Conservation (phyloP, 2,113 vertebrate species). For the Platichthys flesus region DNA sequence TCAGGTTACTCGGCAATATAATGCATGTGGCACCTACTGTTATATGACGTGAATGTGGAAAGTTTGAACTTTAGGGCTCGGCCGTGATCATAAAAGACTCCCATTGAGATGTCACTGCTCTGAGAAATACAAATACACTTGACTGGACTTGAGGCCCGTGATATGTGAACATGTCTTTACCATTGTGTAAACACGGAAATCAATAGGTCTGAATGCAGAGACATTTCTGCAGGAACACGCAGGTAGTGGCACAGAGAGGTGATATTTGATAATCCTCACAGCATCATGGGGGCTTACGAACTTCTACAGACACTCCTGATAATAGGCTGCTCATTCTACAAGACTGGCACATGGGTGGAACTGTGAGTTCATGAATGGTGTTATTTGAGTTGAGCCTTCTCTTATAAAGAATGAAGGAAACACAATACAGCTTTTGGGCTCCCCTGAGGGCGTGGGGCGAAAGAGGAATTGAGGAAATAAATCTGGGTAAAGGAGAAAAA, state of each 20-base stretch:
- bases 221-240: slow-evolving; percentile 11
- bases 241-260: neutral
- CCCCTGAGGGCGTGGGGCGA: neutral
- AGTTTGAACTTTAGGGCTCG: neutral
- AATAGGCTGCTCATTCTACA: neutral
- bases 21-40: neutral
- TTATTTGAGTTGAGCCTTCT: slow-evolving; percentile 20
- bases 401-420: slow-evolving; percentile 29
- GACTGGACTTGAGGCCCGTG: slow-evolving; percentile 1
- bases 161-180: neutral
- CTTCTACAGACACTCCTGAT: neutral
- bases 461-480: slow-evolving; percentile 1
- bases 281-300: neutral
- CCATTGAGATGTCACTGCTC: neutral
- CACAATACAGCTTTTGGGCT: slow-evolving; percentile 1
- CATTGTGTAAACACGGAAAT: slow-evolving; percentile 21
- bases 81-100: neutral
- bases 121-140: slow-evolving; percentile 9
- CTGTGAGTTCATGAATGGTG: slow-evolving; percentile 1
- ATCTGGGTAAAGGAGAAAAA: too few relatives aligned
- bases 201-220: neutral
- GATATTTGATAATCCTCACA: neutral
- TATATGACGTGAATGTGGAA: neutral
- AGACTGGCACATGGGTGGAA: neutral
- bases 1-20: neutral